phyloP scores from a whole-genome alignment of 2,113 vertebrate genomes.

The Sisor rabdophorus region DNA sequence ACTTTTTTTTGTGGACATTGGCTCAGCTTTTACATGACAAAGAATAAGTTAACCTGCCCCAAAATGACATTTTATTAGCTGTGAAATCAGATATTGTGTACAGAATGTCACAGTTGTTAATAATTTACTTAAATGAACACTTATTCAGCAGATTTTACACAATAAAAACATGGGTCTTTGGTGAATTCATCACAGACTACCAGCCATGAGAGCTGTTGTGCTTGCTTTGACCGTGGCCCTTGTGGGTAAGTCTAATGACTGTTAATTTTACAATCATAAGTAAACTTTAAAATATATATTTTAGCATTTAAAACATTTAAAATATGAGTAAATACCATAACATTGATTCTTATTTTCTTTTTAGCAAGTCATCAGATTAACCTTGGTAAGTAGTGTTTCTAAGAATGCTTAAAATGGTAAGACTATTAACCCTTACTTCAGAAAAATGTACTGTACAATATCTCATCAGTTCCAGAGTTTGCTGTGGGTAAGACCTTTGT shows the following conservation, averaged over 20 bases:
- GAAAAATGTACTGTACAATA: not conserved
- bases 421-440: not conserved
- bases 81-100: not conserved
- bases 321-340: slow-evolving; percentile 5
- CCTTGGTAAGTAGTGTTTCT: slow-evolving; percentile 46
- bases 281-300: too few relatives aligned
- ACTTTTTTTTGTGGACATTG: too few relatives aligned
- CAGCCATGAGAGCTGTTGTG: too few relatives aligned
- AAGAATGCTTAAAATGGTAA: not conserved
- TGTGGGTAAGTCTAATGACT: too few relatives aligned
- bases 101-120: slow-evolving; percentile 17
- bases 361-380: slow-evolving; percentile 53
- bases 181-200: too few relatives aligned
- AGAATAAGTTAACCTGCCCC: not conserved
- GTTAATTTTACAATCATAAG: too few relatives aligned
- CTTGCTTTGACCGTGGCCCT: too few relatives aligned
- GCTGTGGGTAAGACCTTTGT: slow-evolving; percentile 58
- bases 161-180: too few relatives aligned
- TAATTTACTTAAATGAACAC: too few relatives aligned
- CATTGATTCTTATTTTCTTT: not conserved
- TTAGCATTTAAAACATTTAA: too few relatives aligned
- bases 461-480: slow-evolving; percentile 68
- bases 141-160: too few relatives aligned
- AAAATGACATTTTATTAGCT: not conserved
- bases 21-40: not conserved